These are phyloP conservation scores for Scaptomyza montana DNA, from an alignment of 1,140 invertebrate species.

Conservation along the genomic window DNA sequence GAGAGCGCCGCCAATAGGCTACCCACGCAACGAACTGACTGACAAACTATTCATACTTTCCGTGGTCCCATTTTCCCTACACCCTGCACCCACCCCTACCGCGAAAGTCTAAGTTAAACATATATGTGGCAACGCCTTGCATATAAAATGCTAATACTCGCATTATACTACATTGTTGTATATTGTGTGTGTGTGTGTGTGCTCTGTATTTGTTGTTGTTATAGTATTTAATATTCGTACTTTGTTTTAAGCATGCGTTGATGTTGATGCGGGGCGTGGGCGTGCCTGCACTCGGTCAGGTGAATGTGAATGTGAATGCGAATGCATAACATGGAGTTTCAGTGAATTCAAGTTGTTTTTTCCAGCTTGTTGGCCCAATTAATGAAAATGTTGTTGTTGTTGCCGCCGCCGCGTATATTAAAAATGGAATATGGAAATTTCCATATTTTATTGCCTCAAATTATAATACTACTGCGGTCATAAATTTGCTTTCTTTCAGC, in stretches of 20 bases:
- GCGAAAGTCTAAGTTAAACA: conserved; percentile 7
- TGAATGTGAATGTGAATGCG: conserved; percentile 25
- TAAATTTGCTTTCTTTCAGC: conserved; percentile 16
- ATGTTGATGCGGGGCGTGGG: conserved; percentile 16
- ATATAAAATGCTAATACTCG: conserved; percentile 11
- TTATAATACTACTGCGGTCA: conserved; percentile 18
- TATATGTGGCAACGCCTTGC: conserved; percentile 14
- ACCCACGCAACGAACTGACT: conserved; percentile 18
- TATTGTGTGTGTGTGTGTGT: neutral
- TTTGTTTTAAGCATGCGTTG: conserved; percentile 35
- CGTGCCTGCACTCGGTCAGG: conserved; percentile 9
- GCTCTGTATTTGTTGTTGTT: conserved; percentile 2
- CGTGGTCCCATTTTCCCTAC: neutral
- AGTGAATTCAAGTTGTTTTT: conserved; percentile 29
- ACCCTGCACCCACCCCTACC: neutral
- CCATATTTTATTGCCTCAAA: conserved; percentile 42
- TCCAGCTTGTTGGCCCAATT: conserved; percentile 45
- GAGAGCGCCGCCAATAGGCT: conserved; percentile 7
- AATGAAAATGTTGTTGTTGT: conserved; percentile 24
- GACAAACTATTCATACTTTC: neutral
- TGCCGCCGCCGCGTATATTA: conserved; percentile 19
- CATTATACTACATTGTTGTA: neutral
- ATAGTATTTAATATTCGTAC: conserved; percentile 20
- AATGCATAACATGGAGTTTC: conserved; percentile 17
- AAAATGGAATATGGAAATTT: conserved; percentile 41